Evolutionary conservation across 2,888 invertebrate genomes (phyloP).

Genomic region (Trimorus sp.): DNA sequence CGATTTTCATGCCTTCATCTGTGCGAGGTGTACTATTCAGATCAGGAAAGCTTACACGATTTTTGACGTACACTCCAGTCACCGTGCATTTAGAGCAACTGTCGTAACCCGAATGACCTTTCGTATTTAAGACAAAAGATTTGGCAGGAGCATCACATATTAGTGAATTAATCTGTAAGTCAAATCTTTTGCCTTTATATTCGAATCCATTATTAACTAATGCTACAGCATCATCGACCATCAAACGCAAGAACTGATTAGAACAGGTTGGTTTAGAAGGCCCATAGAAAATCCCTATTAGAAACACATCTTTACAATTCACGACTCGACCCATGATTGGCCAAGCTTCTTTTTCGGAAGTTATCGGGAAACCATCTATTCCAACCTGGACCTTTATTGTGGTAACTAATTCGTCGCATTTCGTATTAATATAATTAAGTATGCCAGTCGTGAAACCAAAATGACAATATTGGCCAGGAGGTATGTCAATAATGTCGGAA

Average conservation of each 20-base stretch:
- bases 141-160: slow-evolving; percentile 3
- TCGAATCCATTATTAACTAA: not conserved
- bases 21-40: not conserved
- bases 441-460: not conserved
- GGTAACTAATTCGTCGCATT: not conserved
- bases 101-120: not conserved
- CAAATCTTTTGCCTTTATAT: not conserved
- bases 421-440: not conserved
- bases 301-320: not conserved
- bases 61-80: not conserved
- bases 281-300: not conserved
- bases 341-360: not conserved
- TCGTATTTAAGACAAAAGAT: not conserved
- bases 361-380: not conserved
- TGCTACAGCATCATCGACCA: not conserved
- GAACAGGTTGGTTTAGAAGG: not conserved
- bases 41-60: not conserved
- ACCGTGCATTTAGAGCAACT: slow-evolving; percentile 5
- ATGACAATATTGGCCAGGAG: not conserved
- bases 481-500: not conserved
- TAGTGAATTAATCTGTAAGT: not conserved
- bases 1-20: not conserved
- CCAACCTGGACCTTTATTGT: not conserved
- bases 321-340: not conserved
- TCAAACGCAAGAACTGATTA: not conserved